These are phyloP conservation scores for Oryzias woworae DNA, from an alignment of 2,113 vertebrate genomes.

Conservation along the genomic window DNA sequence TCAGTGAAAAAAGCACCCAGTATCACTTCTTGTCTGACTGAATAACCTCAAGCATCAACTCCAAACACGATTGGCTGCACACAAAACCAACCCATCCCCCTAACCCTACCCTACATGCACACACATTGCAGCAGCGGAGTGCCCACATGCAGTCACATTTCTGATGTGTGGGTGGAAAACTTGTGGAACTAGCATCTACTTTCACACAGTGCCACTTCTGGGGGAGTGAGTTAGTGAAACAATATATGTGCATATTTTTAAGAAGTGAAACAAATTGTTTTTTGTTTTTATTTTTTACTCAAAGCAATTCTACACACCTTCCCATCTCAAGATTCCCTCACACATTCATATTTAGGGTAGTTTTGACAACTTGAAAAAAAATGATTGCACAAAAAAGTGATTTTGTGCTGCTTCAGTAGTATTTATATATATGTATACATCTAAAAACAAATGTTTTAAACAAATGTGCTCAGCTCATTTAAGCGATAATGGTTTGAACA, in stretches of 20 bases:
- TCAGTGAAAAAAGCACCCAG: conserved; percentile 38
- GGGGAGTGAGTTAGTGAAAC: conserved; percentile 46
- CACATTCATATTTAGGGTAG: too few species aligned
- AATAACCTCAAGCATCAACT: conserved; percentile 52
- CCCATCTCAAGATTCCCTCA: too few species aligned
- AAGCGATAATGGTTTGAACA: conserved; percentile 23
- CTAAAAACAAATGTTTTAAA: too few species aligned
- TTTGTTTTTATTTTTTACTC: too few species aligned
- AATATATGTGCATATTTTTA: conserved; percentile 37
- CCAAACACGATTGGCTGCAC: conserved; percentile 51
- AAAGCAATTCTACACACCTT: too few species aligned
- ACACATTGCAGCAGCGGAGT: conserved; percentile 26
- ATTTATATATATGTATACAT: too few species aligned
- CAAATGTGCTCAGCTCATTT: conserved; percentile 26
- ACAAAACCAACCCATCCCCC: conserved; percentile 27
- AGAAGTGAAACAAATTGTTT: background rate
- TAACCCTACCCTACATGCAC: background rate
- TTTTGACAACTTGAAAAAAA: too few species aligned
- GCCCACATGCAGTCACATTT: conserved; percentile 62
- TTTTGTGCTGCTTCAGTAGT: too few species aligned
- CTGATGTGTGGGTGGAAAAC: conserved; percentile 61
- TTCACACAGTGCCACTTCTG: conserved; percentile 62
- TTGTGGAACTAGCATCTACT: conserved; percentile 58
- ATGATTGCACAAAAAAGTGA: too few species aligned
- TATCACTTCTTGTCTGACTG: conserved; percentile 55